phyloP scores from a whole-genome alignment of 2,797 vertebrate species.

The Hapalemur alaotrensis region DNA sequence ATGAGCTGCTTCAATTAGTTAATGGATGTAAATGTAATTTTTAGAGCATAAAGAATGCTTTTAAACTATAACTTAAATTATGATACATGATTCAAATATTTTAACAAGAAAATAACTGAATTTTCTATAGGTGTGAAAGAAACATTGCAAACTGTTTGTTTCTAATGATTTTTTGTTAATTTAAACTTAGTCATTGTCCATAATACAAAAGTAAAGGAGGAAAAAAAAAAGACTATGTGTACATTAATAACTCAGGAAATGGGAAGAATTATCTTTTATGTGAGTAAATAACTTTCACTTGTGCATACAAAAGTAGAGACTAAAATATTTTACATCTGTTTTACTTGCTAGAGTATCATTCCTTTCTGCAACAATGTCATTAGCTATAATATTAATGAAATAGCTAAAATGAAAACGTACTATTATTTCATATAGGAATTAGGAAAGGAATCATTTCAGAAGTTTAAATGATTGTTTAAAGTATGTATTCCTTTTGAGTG shows the following conservation, averaged over 20 bases:
- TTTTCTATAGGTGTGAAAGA: not conserved
- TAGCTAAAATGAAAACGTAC: not conserved
- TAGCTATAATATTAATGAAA: not conserved
- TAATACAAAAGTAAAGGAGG: not conserved
- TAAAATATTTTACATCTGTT: not conserved
- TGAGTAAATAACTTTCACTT: constrained; percentile 9
- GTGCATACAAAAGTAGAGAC: not conserved
- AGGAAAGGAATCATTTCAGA: not conserved
- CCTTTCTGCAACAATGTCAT: not conserved
- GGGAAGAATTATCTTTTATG: not conserved
- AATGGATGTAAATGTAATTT: not conserved
- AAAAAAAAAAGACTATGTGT: not conserved
- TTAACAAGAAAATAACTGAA: not conserved
- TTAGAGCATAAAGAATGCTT: constrained; percentile 22
- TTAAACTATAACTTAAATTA: constrained; percentile 25
- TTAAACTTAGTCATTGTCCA: not conserved
- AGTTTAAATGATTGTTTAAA: not conserved
- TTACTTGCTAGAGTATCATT: not conserved
- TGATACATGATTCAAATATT: not conserved
- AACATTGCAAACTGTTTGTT: not conserved
- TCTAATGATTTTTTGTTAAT: not conserved
- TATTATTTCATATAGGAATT: not conserved
- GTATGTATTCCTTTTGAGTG: not conserved
- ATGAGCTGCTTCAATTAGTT: not conserved
- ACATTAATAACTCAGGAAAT: not conserved